These are phyloP conservation scores for Pristionchus fissidentatus DNA, from an alignment of 2,888 invertebrate genomes.

Conservation along the genomic window DNA sequence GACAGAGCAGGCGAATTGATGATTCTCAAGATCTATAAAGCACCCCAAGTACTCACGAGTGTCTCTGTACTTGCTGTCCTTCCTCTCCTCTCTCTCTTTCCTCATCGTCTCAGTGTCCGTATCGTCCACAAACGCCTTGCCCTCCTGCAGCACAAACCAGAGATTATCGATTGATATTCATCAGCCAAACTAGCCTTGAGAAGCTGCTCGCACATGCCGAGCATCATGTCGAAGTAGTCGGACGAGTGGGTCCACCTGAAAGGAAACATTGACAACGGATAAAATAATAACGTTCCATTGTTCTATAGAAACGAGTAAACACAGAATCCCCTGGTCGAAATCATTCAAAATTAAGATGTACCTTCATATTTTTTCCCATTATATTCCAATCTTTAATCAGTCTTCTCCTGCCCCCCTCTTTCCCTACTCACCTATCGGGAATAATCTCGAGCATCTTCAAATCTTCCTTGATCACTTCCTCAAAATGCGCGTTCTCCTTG, in stretches of 20 bases:
- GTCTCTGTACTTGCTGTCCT: slow-evolving; percentile 81
- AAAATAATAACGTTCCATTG: neutral
- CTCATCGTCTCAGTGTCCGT: slow-evolving; percentile 96
- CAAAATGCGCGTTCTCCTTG: slow-evolving; percentile 96
- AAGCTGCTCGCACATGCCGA: slow-evolving; percentile 89
- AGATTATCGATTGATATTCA: slow-evolving; percentile 73
- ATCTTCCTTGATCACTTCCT: slow-evolving; percentile 93
- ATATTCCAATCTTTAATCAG: too few relatives aligned
- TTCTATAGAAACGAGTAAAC: neutral
- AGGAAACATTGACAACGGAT: neutral
- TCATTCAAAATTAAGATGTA: neutral
- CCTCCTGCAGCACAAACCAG: slow-evolving; percentile 1
- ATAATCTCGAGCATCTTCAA: slow-evolving; percentile 90
- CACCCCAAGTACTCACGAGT: slow-evolving; percentile 53
- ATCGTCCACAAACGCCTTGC: slow-evolving; percentile 85
- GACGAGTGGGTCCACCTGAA: slow-evolving; percentile 90
- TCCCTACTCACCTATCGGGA: slow-evolving; percentile 81
- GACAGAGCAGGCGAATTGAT: neutral
- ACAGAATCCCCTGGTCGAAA: neutral
- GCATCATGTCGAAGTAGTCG: slow-evolving; percentile 93
- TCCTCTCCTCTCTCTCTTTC: slow-evolving; percentile 89
- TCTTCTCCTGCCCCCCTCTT: neutral
- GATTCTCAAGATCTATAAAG: neutral
- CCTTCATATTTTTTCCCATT: neutral
- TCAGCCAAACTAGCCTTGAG: slow-evolving; percentile 80